Evolutionary conservation across 2,888 invertebrate genomes (phyloP).

Genomic region (Hemistola chrysoprasaria): DNA sequence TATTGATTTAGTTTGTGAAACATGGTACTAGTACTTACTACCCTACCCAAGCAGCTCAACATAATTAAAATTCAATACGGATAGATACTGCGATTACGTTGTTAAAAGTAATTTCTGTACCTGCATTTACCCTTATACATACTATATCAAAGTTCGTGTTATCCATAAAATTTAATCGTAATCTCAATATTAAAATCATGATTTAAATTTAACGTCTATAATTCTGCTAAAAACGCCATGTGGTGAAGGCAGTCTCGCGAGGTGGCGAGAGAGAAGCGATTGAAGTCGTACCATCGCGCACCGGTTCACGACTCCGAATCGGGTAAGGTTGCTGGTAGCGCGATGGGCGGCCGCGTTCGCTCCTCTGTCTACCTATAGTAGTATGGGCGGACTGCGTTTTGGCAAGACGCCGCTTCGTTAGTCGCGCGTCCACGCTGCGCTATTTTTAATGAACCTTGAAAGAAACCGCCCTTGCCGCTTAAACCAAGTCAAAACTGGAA

Average conservation of each 20-base stretch:
- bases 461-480: conserved; percentile 75
- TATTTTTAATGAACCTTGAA: conserved; percentile 80
- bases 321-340: conserved; percentile 51
- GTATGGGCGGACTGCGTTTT: conserved; percentile 72
- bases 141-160: no score
- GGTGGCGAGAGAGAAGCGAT: neutral
- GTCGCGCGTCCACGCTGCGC: conserved; percentile 43
- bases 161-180: no score
- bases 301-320: conserved; percentile 43
- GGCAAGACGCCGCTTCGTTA: conserved; percentile 60
- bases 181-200: no score
- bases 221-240: no score
- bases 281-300: conserved; percentile 16
- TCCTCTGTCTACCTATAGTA: conserved; percentile 47
- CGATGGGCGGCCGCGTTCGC: conserved; percentile 45
- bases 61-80: no score
- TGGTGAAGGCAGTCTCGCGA: conserved; percentile 2
- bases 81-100: no score
- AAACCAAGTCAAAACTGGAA: conserved; percentile 50
- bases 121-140: no score
- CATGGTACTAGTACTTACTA: no score
- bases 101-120: no score
- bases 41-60: no score
- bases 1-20: no score
- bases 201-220: no score